Conservation (phyloP, 2,888 invertebrate genomes). For the Barypeithes pellucidus region DNA sequence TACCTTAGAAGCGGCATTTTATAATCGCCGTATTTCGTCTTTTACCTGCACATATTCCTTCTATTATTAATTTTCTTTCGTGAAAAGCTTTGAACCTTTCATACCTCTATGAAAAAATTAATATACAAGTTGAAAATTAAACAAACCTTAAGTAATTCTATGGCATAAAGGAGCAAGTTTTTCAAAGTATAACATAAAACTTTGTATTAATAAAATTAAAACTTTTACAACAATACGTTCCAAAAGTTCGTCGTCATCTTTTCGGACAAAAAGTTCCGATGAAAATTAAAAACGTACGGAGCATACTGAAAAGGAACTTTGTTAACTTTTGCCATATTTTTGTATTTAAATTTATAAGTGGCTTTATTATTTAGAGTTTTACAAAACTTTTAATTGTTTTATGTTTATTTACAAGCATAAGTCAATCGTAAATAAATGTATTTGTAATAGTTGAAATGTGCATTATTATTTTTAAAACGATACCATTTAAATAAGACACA, state of each 20-base stretch:
- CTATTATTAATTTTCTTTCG: background rate
- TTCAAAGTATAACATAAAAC: slow-evolving; percentile 36
- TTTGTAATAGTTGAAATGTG: too few relatives aligned
- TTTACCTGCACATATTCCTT: too few relatives aligned
- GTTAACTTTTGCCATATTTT: slow-evolving; percentile 42
- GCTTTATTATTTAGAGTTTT: slow-evolving; percentile 16
- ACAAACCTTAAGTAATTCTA: slow-evolving; percentile 2
- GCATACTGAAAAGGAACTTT: slow-evolving; percentile 45
- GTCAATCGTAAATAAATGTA: background rate
- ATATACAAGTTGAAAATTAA: slow-evolving; percentile 10
- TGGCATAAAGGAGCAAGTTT: slow-evolving; percentile 33
- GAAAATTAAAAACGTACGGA: slow-evolving; percentile 50
- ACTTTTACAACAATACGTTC: slow-evolving; percentile 47
- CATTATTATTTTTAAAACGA: too few relatives aligned
- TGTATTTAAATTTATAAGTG: slow-evolving; percentile 13
- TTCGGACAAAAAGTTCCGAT: slow-evolving; percentile 39
- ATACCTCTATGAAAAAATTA: background rate
- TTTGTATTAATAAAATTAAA: slow-evolving; percentile 47
- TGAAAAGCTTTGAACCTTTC: background rate
- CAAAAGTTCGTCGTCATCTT: slow-evolving; percentile 37
- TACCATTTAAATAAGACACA: too few relatives aligned
- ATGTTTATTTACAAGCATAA: background rate
- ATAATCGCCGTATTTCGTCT: too few relatives aligned
- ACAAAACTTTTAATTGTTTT: background rate
- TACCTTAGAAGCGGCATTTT: too few relatives aligned